Conservation (phyloP, 2,113 vertebrate species). For the Pampusana beccarii region DNA sequence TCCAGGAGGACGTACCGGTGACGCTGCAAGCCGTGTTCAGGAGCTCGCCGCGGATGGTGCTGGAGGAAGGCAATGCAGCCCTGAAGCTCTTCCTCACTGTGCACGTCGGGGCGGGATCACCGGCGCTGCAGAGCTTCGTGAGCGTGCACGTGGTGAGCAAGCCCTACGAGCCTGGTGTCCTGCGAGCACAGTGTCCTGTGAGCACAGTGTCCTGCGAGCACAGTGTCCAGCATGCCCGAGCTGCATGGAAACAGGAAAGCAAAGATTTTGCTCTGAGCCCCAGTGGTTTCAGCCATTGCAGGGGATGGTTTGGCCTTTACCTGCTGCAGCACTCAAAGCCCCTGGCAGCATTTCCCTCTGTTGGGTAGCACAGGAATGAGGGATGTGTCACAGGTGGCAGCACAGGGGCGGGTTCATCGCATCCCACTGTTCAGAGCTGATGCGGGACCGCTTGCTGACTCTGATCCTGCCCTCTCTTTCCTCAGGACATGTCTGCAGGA, state of each 20-base stretch:
- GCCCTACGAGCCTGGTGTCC: fast-evolving
- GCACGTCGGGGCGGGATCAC: neutral
- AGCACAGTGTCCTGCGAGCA: too few relatives aligned
- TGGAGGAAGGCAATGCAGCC: slow-evolving; percentile 35
- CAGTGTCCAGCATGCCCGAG: too few relatives aligned
- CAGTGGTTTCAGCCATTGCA: fast-evolving
- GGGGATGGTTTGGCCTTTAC: neutral
- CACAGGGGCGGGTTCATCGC: fast-evolving
- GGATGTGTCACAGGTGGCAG: fast-evolving
- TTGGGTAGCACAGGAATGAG: fast-evolving
- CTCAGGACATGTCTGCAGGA: slow-evolving; percentile 14
- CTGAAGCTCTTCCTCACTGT: slow-evolving; percentile 40
- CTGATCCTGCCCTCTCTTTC: neutral
- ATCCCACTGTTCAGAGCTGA: fast-evolving
- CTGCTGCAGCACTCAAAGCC: fast-evolving
- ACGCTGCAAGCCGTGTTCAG: neutral
- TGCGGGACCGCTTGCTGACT: fast-evolving
- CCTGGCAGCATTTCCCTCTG: fast-evolving
- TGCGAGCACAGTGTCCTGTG: too few relatives aligned
- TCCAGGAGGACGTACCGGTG: slow-evolving; percentile 25
- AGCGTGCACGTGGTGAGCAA: neutral
- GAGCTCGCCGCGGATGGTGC: neutral
- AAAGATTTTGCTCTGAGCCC: too few relatives aligned
- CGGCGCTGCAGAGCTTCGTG: slow-evolving; percentile 32
- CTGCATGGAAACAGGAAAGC: too few relatives aligned